Evolutionary conservation across 2,888 invertebrate genomes (phyloP), one percentile per base, ranked within the genome.

Genomic region (Isotomurus palustris): DNA sequence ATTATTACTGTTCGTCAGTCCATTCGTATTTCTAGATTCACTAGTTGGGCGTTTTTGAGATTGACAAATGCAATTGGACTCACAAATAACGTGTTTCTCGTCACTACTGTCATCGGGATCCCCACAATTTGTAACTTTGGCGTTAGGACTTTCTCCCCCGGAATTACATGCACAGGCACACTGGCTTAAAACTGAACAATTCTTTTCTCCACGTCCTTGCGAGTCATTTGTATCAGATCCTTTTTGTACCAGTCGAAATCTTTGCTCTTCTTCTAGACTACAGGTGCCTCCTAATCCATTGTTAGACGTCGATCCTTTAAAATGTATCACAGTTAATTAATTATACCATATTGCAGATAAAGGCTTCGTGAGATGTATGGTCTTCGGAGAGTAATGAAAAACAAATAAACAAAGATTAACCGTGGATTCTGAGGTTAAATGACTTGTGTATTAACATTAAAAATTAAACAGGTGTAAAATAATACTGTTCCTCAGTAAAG

Each of bases 91-190:
- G 28, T 53, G 53, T 58, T 56, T 65, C 60, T 54, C 56, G 53
- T 40, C 62, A 55, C 47, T 44, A 54, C 38, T 56, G 57, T 57
- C 64, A 62, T 40, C 54, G 48, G 54, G 56, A 57, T 40, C 48
- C 25, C 5, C 44, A 43, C 44, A 41, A 41, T 24, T 32, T 40
- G 43, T 12, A 24, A 14, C 29, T 35, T 49, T 49, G 10, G 10
- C 17, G n/a, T n/a, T n/a, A 35, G 32, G 49, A 21, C 49, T 59
- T 56, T 54, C 58, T 38, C 44, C 57, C n/a, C 56, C 51, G 41
- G 58, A 53, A 52, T 56, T 64, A 60, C 53, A 58, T 24, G 56
- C 58, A 63, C 63, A 63, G 29, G 49, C 58, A 64, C 64, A 64
- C 35, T 64, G 58, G 43, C 44, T 55, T 43, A 47, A 63, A 28